Conservation (phyloP, 2,888 invertebrate genomes). For the Dolichomitus sp. region DNA sequence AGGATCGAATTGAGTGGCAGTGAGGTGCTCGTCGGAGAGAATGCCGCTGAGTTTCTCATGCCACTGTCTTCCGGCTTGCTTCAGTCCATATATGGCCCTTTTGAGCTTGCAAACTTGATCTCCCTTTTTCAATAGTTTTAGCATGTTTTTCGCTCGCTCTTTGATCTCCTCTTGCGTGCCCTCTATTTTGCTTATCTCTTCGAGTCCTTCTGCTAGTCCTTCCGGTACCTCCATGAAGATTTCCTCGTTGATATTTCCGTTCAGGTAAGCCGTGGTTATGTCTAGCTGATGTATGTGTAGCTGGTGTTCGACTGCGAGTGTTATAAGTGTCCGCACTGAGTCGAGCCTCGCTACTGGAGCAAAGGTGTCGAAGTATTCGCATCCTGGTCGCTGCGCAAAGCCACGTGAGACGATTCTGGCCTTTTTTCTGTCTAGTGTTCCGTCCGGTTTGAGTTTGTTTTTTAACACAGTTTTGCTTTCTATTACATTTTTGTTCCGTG, state of each 20-base stretch:
- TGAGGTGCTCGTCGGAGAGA: too few relatives aligned
- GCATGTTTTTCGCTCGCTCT: not conserved
- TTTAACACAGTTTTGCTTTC: constrained; percentile 1
- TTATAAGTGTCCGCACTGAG: not conserved
- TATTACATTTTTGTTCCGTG: not conserved
- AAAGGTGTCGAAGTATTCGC: not conserved
- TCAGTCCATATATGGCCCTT: constrained; percentile 68
- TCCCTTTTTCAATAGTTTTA: constrained; percentile 1
- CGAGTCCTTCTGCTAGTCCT: constrained; percentile 5
- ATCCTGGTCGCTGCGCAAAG: constrained; percentile 27
- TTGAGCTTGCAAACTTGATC: constrained; percentile 62
- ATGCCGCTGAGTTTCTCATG: constrained; percentile 50
- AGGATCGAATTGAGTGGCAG: too few relatives aligned
- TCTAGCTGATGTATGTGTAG: constrained; percentile 9
- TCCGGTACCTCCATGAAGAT: constrained; percentile 27
- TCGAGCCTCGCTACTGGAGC: not conserved
- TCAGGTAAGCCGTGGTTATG: constrained; percentile 30
- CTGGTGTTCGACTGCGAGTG: not conserved
- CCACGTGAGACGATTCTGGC: not conserved
- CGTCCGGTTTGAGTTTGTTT: constrained; percentile 1
- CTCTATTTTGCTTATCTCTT: not conserved
- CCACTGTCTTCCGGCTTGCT: constrained; percentile 68
- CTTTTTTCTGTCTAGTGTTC: constrained; percentile 3
- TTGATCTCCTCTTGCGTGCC: not conserved
- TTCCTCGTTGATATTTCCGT: constrained; percentile 11